phyloP scores from a whole-genome alignment of 2,113 vertebrate genomes.

The Oncorhynchus keta region DNA sequence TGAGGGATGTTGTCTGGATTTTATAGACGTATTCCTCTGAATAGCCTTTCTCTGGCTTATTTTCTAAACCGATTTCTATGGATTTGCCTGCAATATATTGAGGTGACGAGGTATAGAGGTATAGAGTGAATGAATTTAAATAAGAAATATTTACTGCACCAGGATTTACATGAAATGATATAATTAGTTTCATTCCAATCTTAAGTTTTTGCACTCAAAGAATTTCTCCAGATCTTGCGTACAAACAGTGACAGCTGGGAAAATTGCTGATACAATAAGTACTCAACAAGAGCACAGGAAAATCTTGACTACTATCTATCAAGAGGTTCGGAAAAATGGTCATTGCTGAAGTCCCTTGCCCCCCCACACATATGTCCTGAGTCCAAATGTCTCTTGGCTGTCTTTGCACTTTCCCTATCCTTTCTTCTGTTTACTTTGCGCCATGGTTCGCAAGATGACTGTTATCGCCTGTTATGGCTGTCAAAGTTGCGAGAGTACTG shows the following conservation, averaged over 20 bases:
- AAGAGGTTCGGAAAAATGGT: constrained; percentile 31
- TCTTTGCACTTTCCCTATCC: too few species aligned
- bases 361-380: constrained; percentile 29
- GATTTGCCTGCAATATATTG: not conserved
- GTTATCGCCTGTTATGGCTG: constrained; percentile 30
- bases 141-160: not conserved
- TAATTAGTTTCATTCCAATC: not conserved
- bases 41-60: not conserved
- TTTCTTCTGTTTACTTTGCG: constrained; percentile 44
- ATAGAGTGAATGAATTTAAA: not conserved
- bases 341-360: constrained; percentile 32
- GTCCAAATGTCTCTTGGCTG: constrained; percentile 43
- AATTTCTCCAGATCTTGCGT: constrained; percentile 47
- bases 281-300: constrained; percentile 52
- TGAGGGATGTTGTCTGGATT: not conserved
- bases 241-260: constrained; percentile 64
- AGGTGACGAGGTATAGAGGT: not conserved
- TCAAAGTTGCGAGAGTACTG: constrained; percentile 58
- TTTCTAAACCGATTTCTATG: not conserved
- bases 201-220: constrained; percentile 33
- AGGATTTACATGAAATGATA: not conserved
- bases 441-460: constrained; percentile 26
- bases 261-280: constrained; percentile 67
- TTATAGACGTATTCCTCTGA: not conserved
- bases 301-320: constrained; percentile 53